Evolutionary conservation across 2,888 invertebrate species (phyloP), one percentile per base, ranked within the genome.

Genomic region (Hedychridium roseum): DNA sequence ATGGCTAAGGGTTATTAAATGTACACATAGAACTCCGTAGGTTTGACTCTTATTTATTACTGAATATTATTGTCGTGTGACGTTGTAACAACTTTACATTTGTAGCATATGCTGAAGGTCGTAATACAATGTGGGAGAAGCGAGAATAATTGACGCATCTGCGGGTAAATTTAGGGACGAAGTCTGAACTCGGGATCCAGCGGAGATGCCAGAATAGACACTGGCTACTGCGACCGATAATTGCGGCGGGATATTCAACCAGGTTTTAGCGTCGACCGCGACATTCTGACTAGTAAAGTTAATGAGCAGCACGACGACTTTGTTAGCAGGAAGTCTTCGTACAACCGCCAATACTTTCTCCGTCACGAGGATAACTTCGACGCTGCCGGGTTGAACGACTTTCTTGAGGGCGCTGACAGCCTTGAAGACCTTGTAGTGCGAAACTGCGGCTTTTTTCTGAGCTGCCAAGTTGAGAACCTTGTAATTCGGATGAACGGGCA

Each of bases 401-500:
- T 76, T 76, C 31, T 86, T 82, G 0, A 85, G 74, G 2, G 71
- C 64, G 1, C 82, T 81, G 43, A 87, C 66, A 0, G 76, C 74
- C 67, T 85, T 84, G 58, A 85, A 87, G 0, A 86, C 79, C 49
- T 84, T 83, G 47, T 80, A 82, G 53, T 86, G 82, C 43, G 86
- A 87, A 4, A 80, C 79, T 0, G 60, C 55, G 5, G 81, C 80
- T 0, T 69, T 70, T 31, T 82, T 82, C 63, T 88, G 85, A 2
- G 76, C 80, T 37, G 76, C 81, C 23, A 85, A 81, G 73, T 90
- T 90, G 3, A 85, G 72, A 11, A 79, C 80, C 54, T 60, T 60
- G 67, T 83, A 88, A 66, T 88, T 85, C 0, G 82, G 74, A 47
- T 86, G 83, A 1, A 89, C 81, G 0, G 89, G 89, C 4, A 90